These are phyloP conservation scores for Lasioglossum morio DNA, from an alignment of 2,888 invertebrate genomes.

Conservation along the genomic window DNA sequence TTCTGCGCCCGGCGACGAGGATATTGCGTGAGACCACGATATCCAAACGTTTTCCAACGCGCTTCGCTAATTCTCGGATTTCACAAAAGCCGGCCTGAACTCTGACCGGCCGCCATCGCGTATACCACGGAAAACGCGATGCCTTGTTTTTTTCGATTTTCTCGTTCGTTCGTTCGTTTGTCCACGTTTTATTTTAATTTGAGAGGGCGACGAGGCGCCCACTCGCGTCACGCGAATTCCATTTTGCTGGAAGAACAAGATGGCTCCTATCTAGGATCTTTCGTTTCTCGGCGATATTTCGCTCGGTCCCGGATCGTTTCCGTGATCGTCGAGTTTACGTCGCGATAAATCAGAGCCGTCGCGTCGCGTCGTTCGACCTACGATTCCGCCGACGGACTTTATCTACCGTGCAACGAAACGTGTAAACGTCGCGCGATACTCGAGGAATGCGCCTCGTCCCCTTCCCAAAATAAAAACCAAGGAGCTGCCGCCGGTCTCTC, in stretches of 20 bases:
- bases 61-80: conserved; percentile 54
- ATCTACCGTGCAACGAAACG: conserved; percentile 23
- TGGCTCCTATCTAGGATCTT: neutral
- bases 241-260: neutral
- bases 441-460: neutral
- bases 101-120: conserved; percentile 19
- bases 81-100: conserved; percentile 44
- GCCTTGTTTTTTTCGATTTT: neutral
- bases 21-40: conserved; percentile 14
- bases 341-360: conserved; percentile 41
- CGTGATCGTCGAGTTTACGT: conserved; percentile 13
- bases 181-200: neutral
- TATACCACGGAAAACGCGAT: neutral
- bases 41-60: conserved; percentile 19
- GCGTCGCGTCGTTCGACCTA: neutral
- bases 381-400: conserved; percentile 24
- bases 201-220: neutral
- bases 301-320: neutral
- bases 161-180: neutral
- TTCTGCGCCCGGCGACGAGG: neutral
- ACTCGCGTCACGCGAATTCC: neutral
- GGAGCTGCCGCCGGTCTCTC: neutral
- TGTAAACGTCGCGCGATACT: conserved; percentile 35
- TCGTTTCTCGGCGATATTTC: neutral
- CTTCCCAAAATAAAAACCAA: neutral